Evolutionary conservation across 2,888 invertebrate species (phyloP), one percentile per base, ranked within the genome.

Genomic region (Xestia xanthographa): DNA sequence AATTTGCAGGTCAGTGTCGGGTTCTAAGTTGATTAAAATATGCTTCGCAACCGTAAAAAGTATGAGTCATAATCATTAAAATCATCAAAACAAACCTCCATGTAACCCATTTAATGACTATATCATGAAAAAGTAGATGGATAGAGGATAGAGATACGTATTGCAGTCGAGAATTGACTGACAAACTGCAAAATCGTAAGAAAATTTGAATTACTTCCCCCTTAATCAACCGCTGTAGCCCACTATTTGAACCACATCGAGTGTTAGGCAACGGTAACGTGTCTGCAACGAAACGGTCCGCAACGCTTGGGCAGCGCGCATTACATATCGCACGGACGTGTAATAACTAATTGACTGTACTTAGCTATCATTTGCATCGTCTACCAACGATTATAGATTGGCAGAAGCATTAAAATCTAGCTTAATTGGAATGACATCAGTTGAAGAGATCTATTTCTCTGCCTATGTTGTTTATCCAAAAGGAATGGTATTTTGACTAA

Each of bases 241-340:
- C 22, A 41, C 29, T 5, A 53, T 62, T 77, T 83, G 58, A 20
- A 45, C 71, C 75, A 72, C 66, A 34, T 34, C 8, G 12, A 83
- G 68, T 70, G 88, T 93, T 93, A 89, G 80, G 93, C 91, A 95
- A 94, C 92, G 87, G 91, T 91, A 90, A 88, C 86, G 84, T 85
- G 86, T 75, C 75, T 88, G 87, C 88, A 89, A 86, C 85, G 90
- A 89, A 92, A 90, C 92, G 87, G 90, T 87, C 89, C 86, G 92
- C 89, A 90, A 92, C 93, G 92, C 91, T 92, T 88, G 88, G 91
- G 86, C 84, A 86, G 88, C 87, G 86, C 86, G 84, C 84, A 85
- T 90, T 88, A 85, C 86, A 87, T 82, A 80, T 82, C 77, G 74
- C 78, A 75, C 76, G 73, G 77, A 81, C 84, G 77, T 83, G 71